Conservation (phyloP, 2,113 vertebrate species). For the Mesocricetus auratus region DNA sequence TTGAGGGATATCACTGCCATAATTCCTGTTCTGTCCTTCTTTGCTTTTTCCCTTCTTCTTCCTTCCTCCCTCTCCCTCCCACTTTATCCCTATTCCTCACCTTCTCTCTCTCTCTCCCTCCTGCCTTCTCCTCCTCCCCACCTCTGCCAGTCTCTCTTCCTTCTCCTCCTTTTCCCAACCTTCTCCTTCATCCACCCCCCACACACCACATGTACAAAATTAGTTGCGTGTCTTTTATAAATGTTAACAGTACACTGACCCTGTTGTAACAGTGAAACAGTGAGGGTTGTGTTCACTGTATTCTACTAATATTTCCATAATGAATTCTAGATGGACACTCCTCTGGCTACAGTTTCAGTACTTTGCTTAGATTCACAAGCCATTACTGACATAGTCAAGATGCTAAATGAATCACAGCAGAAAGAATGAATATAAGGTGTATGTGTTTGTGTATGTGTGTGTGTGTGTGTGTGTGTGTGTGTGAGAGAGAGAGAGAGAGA, state of each 20-base stretch:
- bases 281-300: not conserved
- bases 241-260: not conserved
- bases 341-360: not conserved
- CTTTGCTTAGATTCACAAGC: not conserved
- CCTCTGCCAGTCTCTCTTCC: not conserved
- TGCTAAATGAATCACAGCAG: not conserved
- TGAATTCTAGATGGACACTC: not conserved
- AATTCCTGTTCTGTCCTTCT: not conserved
- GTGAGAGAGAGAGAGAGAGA: too few relatives aligned
- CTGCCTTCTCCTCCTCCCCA: not conserved
- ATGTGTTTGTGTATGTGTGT: not conserved
- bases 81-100: not conserved
- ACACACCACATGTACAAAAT: not conserved
- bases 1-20: not conserved
- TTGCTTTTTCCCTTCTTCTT: not conserved
- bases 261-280: not conserved
- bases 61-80: not conserved
- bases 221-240: not conserved
- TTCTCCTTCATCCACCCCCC: not conserved
- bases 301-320: not conserved
- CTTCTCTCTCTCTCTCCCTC: not conserved
- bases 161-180: not conserved
- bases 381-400: not conserved
- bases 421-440: not conserved
- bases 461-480: not conserved